Conservation (phyloP, 2,797 vertebrate species). For the Scarus forsteni region DNA sequence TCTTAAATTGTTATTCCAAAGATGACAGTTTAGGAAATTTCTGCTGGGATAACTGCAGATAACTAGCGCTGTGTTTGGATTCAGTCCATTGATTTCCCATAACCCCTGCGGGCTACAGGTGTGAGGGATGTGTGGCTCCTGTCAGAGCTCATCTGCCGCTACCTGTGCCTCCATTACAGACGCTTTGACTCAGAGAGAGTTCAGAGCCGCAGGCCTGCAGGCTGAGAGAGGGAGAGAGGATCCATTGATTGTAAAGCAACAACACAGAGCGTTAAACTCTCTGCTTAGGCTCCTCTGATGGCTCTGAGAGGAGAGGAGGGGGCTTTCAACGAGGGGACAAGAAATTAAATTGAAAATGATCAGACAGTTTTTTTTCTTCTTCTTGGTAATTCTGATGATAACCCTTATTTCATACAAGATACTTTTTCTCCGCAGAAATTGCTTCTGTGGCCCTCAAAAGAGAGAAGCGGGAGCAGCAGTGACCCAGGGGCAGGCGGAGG, state of each 20-base stretch:
- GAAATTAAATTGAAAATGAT: constrained; percentile 80
- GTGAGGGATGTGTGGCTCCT: constrained; percentile 62
- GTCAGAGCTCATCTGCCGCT: constrained; percentile 58
- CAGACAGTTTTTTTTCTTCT: constrained; percentile 69
- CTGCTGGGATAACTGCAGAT: constrained; percentile 17
- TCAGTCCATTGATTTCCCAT: constrained; percentile 65
- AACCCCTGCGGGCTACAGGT: constrained; percentile 48
- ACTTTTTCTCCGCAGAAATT: constrained; percentile 91
- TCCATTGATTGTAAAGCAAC: constrained; percentile 74
- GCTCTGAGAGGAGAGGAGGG: constrained; percentile 37
- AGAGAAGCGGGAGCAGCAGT: constrained; percentile 89
- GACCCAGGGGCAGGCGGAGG: constrained; percentile 94
- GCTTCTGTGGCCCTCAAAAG: constrained; percentile 90
- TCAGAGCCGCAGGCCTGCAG: neutral
- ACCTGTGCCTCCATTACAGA: constrained; percentile 37
- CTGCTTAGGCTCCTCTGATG: constrained; percentile 66
- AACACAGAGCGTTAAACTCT: constrained; percentile 72
- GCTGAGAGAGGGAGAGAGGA: constrained; percentile 54
- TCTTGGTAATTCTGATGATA: constrained; percentile 78
- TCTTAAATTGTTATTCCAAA: neutral
- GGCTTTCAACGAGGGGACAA: constrained; percentile 32
- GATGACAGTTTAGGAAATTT: neutral
- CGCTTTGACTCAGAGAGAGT: constrained; percentile 48
- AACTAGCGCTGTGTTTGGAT: constrained; percentile 44
- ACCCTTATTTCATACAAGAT: constrained; percentile 83